Conservation (phyloP, 2,888 invertebrate genomes). For the Clusia tigrina region DNA sequence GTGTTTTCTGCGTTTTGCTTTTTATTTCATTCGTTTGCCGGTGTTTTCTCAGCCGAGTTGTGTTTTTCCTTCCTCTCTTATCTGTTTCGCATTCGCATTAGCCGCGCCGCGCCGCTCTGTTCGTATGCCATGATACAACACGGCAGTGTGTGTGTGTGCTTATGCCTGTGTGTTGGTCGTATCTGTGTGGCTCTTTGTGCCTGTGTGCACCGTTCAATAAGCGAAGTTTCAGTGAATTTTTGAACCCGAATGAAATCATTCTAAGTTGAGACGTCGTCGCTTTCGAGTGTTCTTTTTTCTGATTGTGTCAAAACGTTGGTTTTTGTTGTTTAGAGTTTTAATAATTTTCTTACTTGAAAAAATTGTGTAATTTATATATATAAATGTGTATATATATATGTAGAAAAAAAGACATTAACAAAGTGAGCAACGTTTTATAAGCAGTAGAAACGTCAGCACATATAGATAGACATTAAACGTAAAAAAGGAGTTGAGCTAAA, state of each 20-base stretch:
- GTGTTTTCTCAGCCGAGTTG: neutral
- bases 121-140: neutral
- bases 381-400: neutral
- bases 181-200: neutral
- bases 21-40: neutral
- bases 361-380: neutral
- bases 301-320: neutral
- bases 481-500: neutral
- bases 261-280: conserved; percentile 58
- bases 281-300: conserved; percentile 35
- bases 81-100: neutral
- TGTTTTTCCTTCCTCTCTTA: neutral
- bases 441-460: neutral
- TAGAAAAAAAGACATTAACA: neutral
- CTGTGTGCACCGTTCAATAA: conserved; percentile 7
- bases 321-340: neutral
- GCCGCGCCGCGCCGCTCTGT: neutral
- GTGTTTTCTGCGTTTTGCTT: neutral
- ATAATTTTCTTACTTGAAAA: too few relatives aligned
- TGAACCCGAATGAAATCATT: conserved; percentile 45
- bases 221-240: conserved; percentile 24
- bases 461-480: too few relatives aligned
- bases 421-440: neutral
- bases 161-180: neutral
- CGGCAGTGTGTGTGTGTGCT: neutral